Evolutionary conservation across 2,888 invertebrate genomes (phyloP).

Genomic region (Bhutanitis thaidina): DNA sequence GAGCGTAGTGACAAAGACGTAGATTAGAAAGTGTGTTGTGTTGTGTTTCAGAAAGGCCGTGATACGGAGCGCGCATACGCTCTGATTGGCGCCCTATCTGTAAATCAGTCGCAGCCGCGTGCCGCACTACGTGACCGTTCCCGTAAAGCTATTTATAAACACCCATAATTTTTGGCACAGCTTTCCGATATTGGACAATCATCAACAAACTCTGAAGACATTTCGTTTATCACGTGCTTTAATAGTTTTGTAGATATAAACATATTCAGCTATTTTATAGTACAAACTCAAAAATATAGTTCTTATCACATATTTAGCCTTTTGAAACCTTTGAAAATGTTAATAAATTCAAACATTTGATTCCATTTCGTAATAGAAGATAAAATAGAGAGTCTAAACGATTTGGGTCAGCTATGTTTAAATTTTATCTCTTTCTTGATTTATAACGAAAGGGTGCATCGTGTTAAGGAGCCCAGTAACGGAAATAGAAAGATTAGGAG

Average conservation of each 20-base stretch:
- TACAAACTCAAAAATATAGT: neutral
- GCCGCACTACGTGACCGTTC: slow-evolving; percentile 24
- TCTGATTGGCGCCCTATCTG: slow-evolving; percentile 76
- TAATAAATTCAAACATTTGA: neutral
- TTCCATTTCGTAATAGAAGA: slow-evolving; percentile 5
- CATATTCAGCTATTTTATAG: no score
- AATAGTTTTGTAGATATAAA: no score
- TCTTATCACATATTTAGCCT: neutral
- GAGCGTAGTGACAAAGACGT: slow-evolving; percentile 73
- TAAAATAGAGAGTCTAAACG: neutral
- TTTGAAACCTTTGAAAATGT: neutral
- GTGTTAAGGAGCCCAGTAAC: slow-evolving; percentile 24
- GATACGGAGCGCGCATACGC: slow-evolving; percentile 68
- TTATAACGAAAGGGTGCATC: slow-evolving; percentile 10
- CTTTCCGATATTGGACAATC: slow-evolving; percentile 7
- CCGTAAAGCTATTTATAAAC: slow-evolving; percentile 21
- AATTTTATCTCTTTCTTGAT: slow-evolving; percentile 12
- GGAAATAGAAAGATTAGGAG: slow-evolving; percentile 59
- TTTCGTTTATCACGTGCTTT: slow-evolving; percentile 3
- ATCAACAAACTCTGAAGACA: neutral
- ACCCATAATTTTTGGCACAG: slow-evolving; percentile 15
- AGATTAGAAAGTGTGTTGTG: slow-evolving; percentile 78
- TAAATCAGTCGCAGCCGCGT: slow-evolving; percentile 60
- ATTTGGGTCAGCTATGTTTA: slow-evolving; percentile 4
- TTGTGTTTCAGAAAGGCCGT: slow-evolving; percentile 70